These are phyloP conservation scores for Anorthoa munda DNA, from an alignment of 2,888 invertebrate species.

Conservation along the genomic window DNA sequence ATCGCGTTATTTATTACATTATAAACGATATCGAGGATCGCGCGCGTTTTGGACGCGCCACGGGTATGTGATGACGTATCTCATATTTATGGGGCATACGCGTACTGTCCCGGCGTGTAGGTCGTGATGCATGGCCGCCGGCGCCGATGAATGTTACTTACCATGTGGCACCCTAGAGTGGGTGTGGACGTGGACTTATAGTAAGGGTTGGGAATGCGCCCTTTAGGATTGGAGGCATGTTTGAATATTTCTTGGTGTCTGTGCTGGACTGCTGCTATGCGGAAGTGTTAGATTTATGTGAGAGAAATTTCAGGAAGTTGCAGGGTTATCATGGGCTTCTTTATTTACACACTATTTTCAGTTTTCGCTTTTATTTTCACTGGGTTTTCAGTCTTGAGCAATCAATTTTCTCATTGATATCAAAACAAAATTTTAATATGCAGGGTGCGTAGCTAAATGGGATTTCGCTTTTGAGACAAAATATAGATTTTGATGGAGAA, in stretches of 20 bases:
- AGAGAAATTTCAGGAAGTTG: conserved; percentile 28
- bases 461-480: neutral
- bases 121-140: conserved; percentile 82
- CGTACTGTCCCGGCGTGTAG: conserved; percentile 77
- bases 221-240: conserved; percentile 43
- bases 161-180: conserved; percentile 73
- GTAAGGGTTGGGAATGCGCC: conserved; percentile 58
- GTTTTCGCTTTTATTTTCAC: neutral
- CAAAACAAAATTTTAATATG: neutral
- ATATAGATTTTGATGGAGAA: neutral
- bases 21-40: conserved; percentile 80
- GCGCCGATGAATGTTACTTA: conserved; percentile 76
- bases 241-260: conserved; percentile 19
- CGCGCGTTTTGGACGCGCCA: conserved; percentile 75
- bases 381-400: neutral
- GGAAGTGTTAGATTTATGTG: conserved; percentile 54
- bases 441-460: no score
- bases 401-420: neutral
- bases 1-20: conserved; percentile 84
- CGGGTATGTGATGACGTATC: conserved; percentile 82
- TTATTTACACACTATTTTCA: neutral
- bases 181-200: conserved; percentile 67
- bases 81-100: conserved; percentile 83
- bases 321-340: neutral
- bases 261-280: conserved; percentile 42